Conservation (phyloP, 2,113 vertebrate genomes). For the Neodon shergylaensis region DNA sequence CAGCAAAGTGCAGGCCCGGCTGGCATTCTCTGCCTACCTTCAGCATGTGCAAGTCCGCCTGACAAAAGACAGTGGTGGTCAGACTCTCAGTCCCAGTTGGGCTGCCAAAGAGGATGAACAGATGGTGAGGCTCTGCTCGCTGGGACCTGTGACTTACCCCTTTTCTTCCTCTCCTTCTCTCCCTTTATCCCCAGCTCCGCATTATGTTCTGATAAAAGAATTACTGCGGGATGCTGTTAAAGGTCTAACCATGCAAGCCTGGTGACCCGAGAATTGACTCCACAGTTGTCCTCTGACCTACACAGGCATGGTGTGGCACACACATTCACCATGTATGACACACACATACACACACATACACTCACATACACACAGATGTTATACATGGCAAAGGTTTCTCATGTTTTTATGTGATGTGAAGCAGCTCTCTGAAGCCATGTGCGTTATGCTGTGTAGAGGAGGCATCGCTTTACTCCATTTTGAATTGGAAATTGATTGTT, state of each 20-base stretch:
- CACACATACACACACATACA: too few species aligned
- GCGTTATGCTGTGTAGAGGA: neutral
- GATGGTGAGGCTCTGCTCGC: constrained; percentile 90
- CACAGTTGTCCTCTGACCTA: neutral
- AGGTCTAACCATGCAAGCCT: neutral
- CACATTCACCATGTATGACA: neutral
- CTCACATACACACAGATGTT: neutral
- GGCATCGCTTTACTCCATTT: neutral
- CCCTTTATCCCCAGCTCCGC: neutral
- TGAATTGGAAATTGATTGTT: constrained; percentile 14
- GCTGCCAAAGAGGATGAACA: constrained; percentile 93
- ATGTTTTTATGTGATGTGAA: neutral
- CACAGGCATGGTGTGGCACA: neutral
- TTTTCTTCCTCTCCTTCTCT: neutral
- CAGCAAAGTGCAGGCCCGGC: constrained; percentile 97
- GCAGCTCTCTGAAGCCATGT: neutral
- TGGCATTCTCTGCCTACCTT: constrained; percentile 95
- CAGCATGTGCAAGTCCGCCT: constrained; percentile 94
- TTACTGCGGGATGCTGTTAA: neutral
- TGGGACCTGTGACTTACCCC: constrained; percentile 29
- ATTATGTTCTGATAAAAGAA: neutral
- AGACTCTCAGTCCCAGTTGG: constrained; percentile 85
- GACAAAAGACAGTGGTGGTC: constrained; percentile 87
- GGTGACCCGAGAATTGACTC: too few species aligned
- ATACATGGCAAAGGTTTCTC: neutral